A percentile compares a stretch with the other conserved stretches of the same genome.
phyloP scores from a whole-genome alignment of 2,113 vertebrate species.

The Phoxinus phoxinus region DNA sequence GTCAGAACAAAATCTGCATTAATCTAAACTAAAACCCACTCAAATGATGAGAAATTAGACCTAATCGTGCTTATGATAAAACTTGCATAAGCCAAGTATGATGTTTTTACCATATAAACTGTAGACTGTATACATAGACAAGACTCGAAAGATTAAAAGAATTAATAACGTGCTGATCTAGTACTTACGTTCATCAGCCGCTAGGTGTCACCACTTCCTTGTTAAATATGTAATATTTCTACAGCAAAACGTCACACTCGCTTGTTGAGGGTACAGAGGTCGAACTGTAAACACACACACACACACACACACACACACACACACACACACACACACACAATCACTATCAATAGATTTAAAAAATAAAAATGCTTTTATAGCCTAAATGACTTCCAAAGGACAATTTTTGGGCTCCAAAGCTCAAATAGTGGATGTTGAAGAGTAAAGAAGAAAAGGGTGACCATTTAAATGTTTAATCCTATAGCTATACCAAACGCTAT shows the following conservation, averaged over 20 bases:
- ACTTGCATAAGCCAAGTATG: neutral
- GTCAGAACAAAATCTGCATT: neutral
- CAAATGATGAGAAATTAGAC: neutral
- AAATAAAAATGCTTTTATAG: no score
- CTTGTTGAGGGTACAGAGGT: neutral
- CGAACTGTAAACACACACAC: no score
- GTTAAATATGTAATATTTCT: conserved; percentile 20
- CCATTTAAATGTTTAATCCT: no score
- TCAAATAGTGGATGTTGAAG: no score
- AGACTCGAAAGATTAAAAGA: conserved; percentile 3
- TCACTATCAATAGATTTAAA: no score
- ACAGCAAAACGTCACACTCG: neutral
- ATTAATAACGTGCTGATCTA: neutral
- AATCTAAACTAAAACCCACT: neutral
- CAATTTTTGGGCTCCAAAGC: no score
- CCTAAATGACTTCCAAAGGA: no score
- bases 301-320: no score
- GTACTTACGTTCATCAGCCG: conserved; percentile 35
- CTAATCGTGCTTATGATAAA: neutral
- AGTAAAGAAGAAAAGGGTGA: no score
- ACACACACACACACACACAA: no score
- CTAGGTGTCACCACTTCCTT: conserved; percentile 56
- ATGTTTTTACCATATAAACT: neutral
- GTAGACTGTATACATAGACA: conserved; percentile 8
- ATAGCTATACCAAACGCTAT: no score